Evolutionary conservation across 1,140 invertebrate genomes (phyloP), one percentile per base, ranked within the genome.

Genomic region (Reticulitermes speratus): DNA sequence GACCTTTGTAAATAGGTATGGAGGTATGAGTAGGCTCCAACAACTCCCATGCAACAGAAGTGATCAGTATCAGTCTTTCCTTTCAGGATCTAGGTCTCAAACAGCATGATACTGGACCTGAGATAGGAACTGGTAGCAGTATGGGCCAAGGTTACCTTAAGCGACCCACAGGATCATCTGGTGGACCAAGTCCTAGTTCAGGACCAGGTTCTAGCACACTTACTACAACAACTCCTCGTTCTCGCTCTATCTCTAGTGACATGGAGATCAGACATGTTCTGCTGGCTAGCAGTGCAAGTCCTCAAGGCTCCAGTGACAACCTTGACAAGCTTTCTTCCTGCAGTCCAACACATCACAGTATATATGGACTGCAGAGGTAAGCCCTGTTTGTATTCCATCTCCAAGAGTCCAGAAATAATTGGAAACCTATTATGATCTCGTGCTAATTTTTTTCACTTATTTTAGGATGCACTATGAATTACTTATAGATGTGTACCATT

Each of bases 291-390:
- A 84, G 44, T 30, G 52, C 86, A 32, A 90, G 88, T 85, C 89
- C 89, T n/a, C 89, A 89, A 32, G 89, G 89, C 25, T 90, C 90
- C 0, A 88, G 88, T n/a, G 90, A 90, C 83, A 88, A 90, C 85
- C 87, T 90, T 9, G 90, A 90, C 86, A 89, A 88, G 23, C 87
- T 88, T 21, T 83, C 87, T 55, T 87, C 87, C 55, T 87, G 87
- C 48, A 90, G 89, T 86, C 89, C 89, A 25, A 89, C 89, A n/a
- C 89, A 89, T 84, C 86, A 87, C 45, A 85, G 44, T 82, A 59
- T 45, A 8, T 84, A 65, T 82, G 85, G 85, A 48, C 30, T 86
- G 32, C 87, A 86, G 69, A 88, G 86, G 88, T 88, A 55, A 87
- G 86, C 55, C 19, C 52, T 55, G 52, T 55, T 55, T 14, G 2